Evolutionary conservation across 2,888 invertebrate species (phyloP), one percentile per base, ranked within the genome.

Genomic region (Watsonalla cultraria): DNA sequence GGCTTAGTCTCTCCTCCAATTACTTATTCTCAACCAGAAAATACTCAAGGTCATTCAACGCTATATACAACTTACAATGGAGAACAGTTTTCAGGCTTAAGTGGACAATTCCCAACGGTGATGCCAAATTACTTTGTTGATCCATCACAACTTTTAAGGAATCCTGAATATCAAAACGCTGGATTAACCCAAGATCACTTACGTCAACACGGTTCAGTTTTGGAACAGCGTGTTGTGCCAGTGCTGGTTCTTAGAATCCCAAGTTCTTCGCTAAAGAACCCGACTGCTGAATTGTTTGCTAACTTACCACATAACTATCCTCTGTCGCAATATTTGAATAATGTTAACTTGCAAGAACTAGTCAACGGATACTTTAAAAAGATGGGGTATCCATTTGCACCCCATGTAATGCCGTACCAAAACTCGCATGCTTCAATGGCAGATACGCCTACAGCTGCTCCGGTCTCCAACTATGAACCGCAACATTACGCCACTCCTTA

Each of bases 221-320:
- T 80, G 8, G 79, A 83, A 53, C 84, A 87, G 46, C 82, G 86
- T 65, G 90, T 92, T 2, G 91, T 93, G 6, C 93, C 93, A 6
- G 93, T 93, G 11, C 80, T 93, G 58, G 91, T 93, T 15, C 67
- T 93, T 45, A 86, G 92, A 70, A 90, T 93, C 45, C 92, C 92
- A 47, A 92, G 92, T 55, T 92, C 92, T 6, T 92, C 92, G 54
- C 68, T 93, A 0, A 84, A 82, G 50, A 91, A 91, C 66, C 91
- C 92, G 0, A 78, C 87, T 7, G 89, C 90, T 34, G 91, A 91
- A 61, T 64, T 93, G 1, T 92, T 92, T 68, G 89, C 93, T 0
- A 91, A 92, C 64, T 71, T 92, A 54, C 93, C 93, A 0, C 83
- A 91, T 46, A 88, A 85, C 60, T 91, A 92, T 67, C 92, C 92